These are phyloP conservation scores for Datnioides undecimradiatus DNA, from an alignment of 2,113 vertebrate genomes.

Conservation along the genomic window DNA sequence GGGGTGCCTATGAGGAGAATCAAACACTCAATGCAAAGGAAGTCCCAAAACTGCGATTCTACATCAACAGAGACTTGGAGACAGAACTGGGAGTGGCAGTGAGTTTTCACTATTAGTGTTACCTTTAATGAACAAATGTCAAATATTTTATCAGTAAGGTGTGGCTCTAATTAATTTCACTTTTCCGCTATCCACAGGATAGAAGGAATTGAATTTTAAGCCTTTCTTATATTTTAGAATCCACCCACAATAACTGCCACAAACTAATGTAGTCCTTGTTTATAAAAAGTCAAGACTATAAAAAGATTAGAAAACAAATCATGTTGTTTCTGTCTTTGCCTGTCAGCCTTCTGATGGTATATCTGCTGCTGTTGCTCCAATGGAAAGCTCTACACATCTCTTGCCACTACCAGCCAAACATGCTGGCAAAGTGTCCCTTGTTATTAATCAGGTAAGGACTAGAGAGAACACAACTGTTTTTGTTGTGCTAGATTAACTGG, in stretches of 20 bases:
- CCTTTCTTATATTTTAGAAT: no score
- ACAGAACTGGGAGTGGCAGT: conserved; percentile 80
- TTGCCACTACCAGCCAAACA: conserved; percentile 73
- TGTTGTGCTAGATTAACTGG: background rate
- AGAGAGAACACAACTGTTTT: no score
- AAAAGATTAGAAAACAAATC: no score
- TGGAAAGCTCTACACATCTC: conserved; percentile 74
- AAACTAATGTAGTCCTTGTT: background rate
- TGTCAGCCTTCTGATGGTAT: background rate
- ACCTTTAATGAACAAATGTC: background rate
- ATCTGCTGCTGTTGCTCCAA: background rate
- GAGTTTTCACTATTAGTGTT: background rate
- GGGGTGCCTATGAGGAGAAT: conserved; percentile 82
- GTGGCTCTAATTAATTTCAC: background rate
- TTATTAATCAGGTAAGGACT: conserved; percentile 74
- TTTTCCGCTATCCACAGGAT: background rate
- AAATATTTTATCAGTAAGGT: background rate
- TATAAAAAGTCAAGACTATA: no score
- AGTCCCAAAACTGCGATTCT: conserved; percentile 77
- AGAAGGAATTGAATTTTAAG: no score
- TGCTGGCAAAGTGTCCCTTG: conserved; percentile 78
- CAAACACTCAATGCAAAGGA: background rate
- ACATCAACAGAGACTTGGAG: conserved; percentile 84
- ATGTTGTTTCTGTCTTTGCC: background rate
- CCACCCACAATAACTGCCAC: background rate